A percentile compares a stretch with the other conserved stretches of the same genome.
These are phyloP conservation scores for Archaeoteleia sp. DNA, from an alignment of 2,888 invertebrate genomes.

Conservation along the genomic window DNA sequence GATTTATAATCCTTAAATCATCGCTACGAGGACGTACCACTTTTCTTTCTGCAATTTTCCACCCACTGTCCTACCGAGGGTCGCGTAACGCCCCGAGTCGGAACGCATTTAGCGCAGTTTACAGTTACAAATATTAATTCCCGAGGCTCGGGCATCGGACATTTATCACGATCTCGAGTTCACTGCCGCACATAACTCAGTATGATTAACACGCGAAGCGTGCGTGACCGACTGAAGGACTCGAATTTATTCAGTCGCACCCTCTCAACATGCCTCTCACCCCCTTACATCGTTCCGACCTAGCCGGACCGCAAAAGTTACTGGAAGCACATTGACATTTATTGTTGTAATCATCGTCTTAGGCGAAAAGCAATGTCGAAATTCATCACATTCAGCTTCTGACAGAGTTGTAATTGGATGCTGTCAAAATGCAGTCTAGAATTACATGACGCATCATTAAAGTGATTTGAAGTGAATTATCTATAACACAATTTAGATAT, in stretches of 20 bases:
- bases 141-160: conserved; percentile 52
- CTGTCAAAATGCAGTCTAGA: too few relatives aligned
- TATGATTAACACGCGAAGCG: conserved; percentile 68
- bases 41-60: conserved; percentile 58
- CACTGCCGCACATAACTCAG: conserved; percentile 65
- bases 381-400: too few relatives aligned
- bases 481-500: too few relatives aligned
- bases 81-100: conserved; percentile 20
- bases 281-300: conserved; percentile 15
- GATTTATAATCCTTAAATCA: conserved; percentile 65
- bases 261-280: conserved; percentile 30
- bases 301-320: conserved; percentile 33
- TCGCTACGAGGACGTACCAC: conserved; percentile 34
- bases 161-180: conserved; percentile 56
- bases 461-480: too few relatives aligned
- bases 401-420: too few relatives aligned
- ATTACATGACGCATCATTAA: too few relatives aligned
- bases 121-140: conserved; percentile 67
- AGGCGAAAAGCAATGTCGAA: too few relatives aligned
- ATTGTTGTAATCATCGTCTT: too few relatives aligned
- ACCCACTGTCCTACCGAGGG: conserved; percentile 15
- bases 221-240: conserved; percentile 67
- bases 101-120: conserved; percentile 54
- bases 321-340: conserved; percentile 22
- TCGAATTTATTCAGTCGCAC: conserved; percentile 61